Evolutionary conservation across 2,113 vertebrate genomes (phyloP), one percentile per base, ranked within the genome.

Genomic region (Pyxicephalus adspersus): DNA sequence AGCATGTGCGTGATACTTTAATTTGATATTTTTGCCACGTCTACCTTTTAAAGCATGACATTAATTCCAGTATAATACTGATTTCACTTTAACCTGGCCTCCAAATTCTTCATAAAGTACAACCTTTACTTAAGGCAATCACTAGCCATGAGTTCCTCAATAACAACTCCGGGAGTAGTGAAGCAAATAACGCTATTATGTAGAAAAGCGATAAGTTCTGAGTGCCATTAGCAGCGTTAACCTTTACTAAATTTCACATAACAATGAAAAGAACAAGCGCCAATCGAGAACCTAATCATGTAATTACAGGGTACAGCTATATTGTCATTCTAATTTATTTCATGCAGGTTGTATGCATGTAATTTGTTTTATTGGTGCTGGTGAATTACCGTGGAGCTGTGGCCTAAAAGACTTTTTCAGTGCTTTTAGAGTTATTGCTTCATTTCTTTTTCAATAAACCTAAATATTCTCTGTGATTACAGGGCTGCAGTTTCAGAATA

Each of bases 231-330:
- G 2, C 38, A 26, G 7, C 2, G 20, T 19, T 68, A 51, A 68
- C 38, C 38, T 68, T 68, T 68, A 34, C n/a, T 51, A 68, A 45
- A 68, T 23, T 51, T 15, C 65, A 68, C 19, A 45, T 31, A 64
- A 64, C 26, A 29, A 64, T 64, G 61, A 16, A 29, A 64, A 29
- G 60, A 9, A 16, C 60, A 63, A 63, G 60, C 60, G 5, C 25
- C 60, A 63, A 26, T 63, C 60, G 15, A 16, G 8, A 26, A 15
- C 23, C 11, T 28, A 63, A 63, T 63, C 25, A 18, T 45, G 38
- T 63, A 26, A 28, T 63, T 28, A 63, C 38, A 45, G 38, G 38
- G 38, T 45, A 45, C 38, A 63, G 23, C 11, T 26, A 63, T 63
- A 63, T 63, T 45, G 38, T 45, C 38, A 45, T 45, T 45, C 38